Evolutionary conservation across 2,797 vertebrate species (phyloP).

Genomic region (Eulemur rubriventer): DNA sequence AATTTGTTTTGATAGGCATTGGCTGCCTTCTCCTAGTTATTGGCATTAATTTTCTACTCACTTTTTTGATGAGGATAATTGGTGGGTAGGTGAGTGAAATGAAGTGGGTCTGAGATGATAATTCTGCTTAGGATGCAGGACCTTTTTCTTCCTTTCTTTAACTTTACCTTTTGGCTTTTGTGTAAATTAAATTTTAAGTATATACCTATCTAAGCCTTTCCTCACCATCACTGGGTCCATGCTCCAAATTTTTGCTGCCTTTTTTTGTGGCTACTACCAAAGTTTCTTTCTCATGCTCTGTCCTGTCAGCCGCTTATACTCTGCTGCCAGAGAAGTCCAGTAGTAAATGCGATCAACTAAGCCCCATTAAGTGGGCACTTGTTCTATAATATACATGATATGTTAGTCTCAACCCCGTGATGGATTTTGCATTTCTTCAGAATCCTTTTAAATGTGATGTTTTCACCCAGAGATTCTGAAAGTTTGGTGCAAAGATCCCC

Average conservation of each 20-base stretch:
- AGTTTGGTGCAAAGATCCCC: not conserved
- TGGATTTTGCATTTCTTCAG: not conserved
- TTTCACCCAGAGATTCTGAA: not conserved
- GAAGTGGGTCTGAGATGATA: slow-evolving; percentile 1
- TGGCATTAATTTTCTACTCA: slow-evolving; percentile 70
- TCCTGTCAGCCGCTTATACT: not conserved
- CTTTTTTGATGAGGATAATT: slow-evolving; percentile 63
- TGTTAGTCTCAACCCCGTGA: not conserved
- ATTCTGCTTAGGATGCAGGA: slow-evolving; percentile 10
- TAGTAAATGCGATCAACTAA: not conserved
- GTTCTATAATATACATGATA: not conserved
- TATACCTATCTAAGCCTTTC: not conserved
- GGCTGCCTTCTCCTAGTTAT: not conserved
- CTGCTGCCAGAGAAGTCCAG: not conserved
- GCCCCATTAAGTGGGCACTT: not conserved
- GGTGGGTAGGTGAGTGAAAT: not conserved
- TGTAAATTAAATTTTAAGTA: slow-evolving; percentile 2
- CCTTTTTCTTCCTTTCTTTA: not conserved
- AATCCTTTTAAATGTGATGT: not conserved
- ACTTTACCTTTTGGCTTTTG: slow-evolving; percentile 32
- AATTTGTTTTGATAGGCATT: slow-evolving; percentile 12
- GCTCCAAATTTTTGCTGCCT: not conserved
- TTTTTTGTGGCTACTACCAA: not conserved
- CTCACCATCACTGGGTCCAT: not conserved
- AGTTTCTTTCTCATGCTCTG: not conserved